Base-by-base conservation (phyloP, 2,113 vertebrate genomes). In the Gallinago media region DNA sequence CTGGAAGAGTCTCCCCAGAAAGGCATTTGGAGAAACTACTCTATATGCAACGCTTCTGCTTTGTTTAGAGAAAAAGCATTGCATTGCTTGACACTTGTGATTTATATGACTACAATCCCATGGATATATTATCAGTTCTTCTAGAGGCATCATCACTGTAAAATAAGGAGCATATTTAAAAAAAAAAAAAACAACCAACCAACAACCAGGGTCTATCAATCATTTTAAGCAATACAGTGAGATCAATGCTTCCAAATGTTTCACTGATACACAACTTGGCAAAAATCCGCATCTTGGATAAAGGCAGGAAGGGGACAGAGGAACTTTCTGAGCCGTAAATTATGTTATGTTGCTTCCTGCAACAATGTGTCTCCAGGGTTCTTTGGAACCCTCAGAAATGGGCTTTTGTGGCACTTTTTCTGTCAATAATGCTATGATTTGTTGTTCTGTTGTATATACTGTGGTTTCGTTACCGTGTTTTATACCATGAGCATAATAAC, bases 21-120 rank as follows among this genome's bases (percentile, higher is more conserved):
- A 73, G 4, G 8, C 3, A 5, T 84, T 94, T 91, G 32, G 70
- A 81, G 71, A 93, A 90, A 70, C 77, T 73, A 80, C 25, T 88
- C 38, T 80, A 17, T 66, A 47, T 63, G 47, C 49, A 86, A 55
- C 42, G 14, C 61, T 94, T 78, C 19, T 67, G 54, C 68, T 95
- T 95, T 89, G 36, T 89, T 96, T 92, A 79, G 72, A 67, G 55
- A 81, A 92, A 78, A 94, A 89, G 2, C 11, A 65, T 74, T 66
- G 50, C 32, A 71, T 73, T 62, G 18, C 91, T 63, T 89, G 73
- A 46, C 34, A 46, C 20, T 44, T 76, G 14, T 82, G 50, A 92
- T 83, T 89, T 88, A 84, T 92, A 54, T 36, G 32, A 71, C 88
- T 72, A 49, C 16, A 83, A 8, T 42, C 14, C 70, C 61, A 70